Evolutionary conservation across 2,113 vertebrate species (phyloP).

Genomic region (Telmatochromis brachygnathus): DNA sequence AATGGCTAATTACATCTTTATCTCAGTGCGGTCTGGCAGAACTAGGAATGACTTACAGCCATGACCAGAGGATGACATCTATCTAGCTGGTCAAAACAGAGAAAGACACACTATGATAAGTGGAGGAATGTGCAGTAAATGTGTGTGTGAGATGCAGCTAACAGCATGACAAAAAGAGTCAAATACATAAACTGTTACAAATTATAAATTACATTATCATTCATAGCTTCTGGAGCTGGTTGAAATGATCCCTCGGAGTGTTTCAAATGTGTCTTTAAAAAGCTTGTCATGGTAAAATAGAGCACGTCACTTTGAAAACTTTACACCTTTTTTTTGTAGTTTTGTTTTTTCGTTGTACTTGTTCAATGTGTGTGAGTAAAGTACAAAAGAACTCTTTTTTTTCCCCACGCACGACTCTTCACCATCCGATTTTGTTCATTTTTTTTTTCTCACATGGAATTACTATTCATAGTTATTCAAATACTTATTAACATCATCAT

Average conservation of each 20-base stretch:
- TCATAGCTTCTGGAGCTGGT: slow-evolving; percentile 43
- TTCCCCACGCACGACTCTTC: slow-evolving; percentile 50
- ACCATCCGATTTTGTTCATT: slow-evolving; percentile 48
- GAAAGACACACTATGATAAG: slow-evolving; percentile 30
- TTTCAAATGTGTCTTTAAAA: slow-evolving; percentile 65
- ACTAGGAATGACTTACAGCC: slow-evolving; percentile 40
- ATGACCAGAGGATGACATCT: slow-evolving; percentile 31
- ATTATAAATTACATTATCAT: slow-evolving; percentile 64
- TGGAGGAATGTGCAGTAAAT: slow-evolving; percentile 29
- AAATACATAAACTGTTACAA: slow-evolving; percentile 44
- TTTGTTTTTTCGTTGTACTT: slow-evolving; percentile 5
- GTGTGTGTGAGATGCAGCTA: slow-evolving; percentile 41
- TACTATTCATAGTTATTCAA: slow-evolving; percentile 72
- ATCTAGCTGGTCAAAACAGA: slow-evolving; percentile 35
- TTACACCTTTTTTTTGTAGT: slow-evolving; percentile 37
- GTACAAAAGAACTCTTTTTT: slow-evolving; percentile 62
- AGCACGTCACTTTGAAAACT: slow-evolving; percentile 71
- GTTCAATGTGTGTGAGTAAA: slow-evolving; percentile 61
- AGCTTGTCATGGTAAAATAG: slow-evolving; percentile 73
- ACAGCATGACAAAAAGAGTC: slow-evolving; percentile 43
- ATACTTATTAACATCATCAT: slow-evolving; percentile 76
- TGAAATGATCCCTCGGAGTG: slow-evolving; percentile 26
- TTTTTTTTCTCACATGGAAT: slow-evolving; percentile 67
- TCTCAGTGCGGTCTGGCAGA: slow-evolving; percentile 51
- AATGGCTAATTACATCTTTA: slow-evolving; percentile 71